Base-by-base conservation (phyloP, 2,113 vertebrate genomes). In the Oryzias javanicus region DNA sequence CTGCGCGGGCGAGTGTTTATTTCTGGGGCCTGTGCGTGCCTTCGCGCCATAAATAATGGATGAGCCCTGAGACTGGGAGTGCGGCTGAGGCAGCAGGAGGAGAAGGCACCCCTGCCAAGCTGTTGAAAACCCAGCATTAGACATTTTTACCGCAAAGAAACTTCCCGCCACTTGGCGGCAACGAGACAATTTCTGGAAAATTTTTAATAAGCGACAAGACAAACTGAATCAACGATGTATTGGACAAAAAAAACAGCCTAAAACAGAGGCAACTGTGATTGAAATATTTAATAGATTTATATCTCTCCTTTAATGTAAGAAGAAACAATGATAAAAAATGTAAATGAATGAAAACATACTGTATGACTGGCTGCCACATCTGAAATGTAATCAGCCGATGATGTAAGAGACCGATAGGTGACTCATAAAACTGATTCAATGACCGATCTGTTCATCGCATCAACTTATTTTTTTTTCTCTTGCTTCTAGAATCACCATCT, bases 21-120 rank as follows among this genome's bases (percentile, higher is more conserved):
- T 77, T 73, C 64, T 73, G 67, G 22, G 76, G 72, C 49, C 64
- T 74, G 6, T 81, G 85, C 68, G 74, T 85, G 81, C 72, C 14
- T 17, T 49, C 35, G 69, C 35, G 22, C 52, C 76, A 86, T 88
- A 77, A 85, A 89, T 89, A 84, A 88, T 89, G 66, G 72, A 89
- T 89, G 82, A 85, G 79, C 58, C 5, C 54, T 14, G 78, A 64
- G 69, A 82, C 68, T 73, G 83, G 74, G 74, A 82, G 83, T 53
- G 83, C 20, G 46, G 71, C 20, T 41, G 65, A 72, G 81, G 76
- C 79, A 77, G 83, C 60, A 64, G 79, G 78, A 64, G 79, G 78
- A 74, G 78, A 65, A 76, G 56, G 72, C 74, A 41, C 76, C 76
- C 69, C 74, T 72, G 76, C 73, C 80, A 81, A 66, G 70, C 63